Percentiles rank a stretch among this genome's conserved stretches.
These are phyloP conservation scores for Bellardia pandia DNA, from an alignment of 2,888 invertebrate species.

Conservation along the genomic window DNA sequence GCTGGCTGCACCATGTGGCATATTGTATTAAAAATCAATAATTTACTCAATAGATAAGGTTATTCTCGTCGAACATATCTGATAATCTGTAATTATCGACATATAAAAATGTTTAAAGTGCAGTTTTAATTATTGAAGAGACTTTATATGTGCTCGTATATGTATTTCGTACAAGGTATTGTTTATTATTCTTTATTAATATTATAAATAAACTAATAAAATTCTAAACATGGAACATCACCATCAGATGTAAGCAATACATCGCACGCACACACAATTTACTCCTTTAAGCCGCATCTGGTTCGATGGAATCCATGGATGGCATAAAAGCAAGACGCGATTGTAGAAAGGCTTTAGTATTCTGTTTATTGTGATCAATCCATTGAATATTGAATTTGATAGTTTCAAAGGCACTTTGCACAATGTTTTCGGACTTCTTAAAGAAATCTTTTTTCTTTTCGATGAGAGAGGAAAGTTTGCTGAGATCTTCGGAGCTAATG, in stretches of 20 bases:
- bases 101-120: conserved; percentile 11
- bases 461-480: conserved; percentile 85
- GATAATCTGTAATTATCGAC: too few species aligned
- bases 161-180: too few species aligned
- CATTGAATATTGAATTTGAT: conserved; percentile 90
- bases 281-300: conserved; percentile 42
- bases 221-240: conserved; percentile 13
- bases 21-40: too few species aligned
- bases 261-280: conserved; percentile 18
- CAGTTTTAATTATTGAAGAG: too few species aligned
- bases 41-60: too few species aligned
- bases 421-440: conserved; percentile 88
- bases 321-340: conserved; percentile 48
- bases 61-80: too few species aligned
- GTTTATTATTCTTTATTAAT: too few species aligned
- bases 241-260: not conserved
- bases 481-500: conserved; percentile 84
- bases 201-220: conserved; percentile 27
- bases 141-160: too few species aligned
- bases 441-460: conserved; percentile 86
- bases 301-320: conserved; percentile 31
- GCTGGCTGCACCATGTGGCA: too few species aligned
- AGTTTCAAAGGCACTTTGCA: conserved; percentile 90
- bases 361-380: conserved; percentile 86
- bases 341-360: conserved; percentile 69